Conservation (phyloP, 2,113 vertebrate species). For the Cyanocitta stelleri region DNA sequence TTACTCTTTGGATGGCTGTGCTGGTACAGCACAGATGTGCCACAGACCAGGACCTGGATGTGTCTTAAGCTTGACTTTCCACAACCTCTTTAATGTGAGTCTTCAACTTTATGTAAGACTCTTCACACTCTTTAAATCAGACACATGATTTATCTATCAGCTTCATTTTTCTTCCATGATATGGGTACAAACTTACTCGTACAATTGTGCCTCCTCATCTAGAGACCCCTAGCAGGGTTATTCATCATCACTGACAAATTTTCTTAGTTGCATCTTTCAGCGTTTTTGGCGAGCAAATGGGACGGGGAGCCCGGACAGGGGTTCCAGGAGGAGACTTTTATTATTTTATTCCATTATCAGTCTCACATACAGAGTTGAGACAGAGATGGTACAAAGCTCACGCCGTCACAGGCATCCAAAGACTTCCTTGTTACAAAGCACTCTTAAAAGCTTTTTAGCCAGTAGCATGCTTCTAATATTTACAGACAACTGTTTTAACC, state of each 20-base stretch:
- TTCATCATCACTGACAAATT: not conserved
- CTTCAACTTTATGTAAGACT: not conserved
- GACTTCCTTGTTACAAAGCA: no score
- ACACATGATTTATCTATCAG: fast-evolving
- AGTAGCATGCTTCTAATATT: no score
- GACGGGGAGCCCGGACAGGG: no score
- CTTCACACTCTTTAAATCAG: not conserved
- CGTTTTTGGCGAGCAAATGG: no score
- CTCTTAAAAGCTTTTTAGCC: no score
- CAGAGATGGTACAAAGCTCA: no score
- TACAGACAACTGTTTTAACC: no score
- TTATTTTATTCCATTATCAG: no score
- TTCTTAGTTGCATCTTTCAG: not conserved
- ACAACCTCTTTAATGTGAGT: not conserved
- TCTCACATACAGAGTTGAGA: no score
- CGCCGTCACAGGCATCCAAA: no score
- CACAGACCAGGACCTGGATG: not conserved
- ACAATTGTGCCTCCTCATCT: not conserved
- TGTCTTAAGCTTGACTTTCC: not conserved
- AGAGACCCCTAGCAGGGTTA: not conserved
- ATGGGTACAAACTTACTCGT: not conserved
- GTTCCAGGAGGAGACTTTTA: no score
- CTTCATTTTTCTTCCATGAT: not conserved
- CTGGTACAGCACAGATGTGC: not conserved
- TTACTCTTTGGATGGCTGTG: not conserved